Evolutionary conservation across 2,888 invertebrate genomes (phyloP).

Genomic region (Diarsia dahlii): DNA sequence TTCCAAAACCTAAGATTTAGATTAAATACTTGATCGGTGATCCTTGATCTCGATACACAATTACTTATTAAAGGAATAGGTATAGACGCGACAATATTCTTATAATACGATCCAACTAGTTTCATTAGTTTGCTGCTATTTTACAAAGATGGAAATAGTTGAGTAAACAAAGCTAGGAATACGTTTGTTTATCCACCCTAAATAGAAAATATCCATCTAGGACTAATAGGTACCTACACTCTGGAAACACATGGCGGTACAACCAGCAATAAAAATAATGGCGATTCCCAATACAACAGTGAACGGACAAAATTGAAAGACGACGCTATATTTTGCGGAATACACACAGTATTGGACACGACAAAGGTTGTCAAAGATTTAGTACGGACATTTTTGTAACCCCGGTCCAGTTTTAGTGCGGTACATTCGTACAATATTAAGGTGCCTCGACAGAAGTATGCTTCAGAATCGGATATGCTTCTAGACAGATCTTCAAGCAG

Average conservation of each 20-base stretch:
- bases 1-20: conserved; percentile 17
- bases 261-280: conserved; percentile 28
- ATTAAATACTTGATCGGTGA: conserved; percentile 29
- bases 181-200: conserved; percentile 11
- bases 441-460: conserved; percentile 2
- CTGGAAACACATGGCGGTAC: conserved; percentile 13
- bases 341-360: conserved; percentile 41
- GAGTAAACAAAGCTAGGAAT: conserved; percentile 13
- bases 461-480: conserved; percentile 13
- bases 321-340: conserved; percentile 40
- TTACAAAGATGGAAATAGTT: conserved; percentile 20
- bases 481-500: neutral
- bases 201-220: conserved; percentile 19
- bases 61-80: conserved; percentile 9
- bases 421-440: conserved; percentile 53
- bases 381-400: conserved; percentile 41
- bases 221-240: neutral
- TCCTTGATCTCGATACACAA: conserved; percentile 3
- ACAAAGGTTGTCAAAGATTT: conserved; percentile 60
- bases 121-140: conserved; percentile 24
- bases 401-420: conserved; percentile 45
- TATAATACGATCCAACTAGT: conserved; percentile 8
- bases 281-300: conserved; percentile 26
- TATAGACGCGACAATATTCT: conserved; percentile 2
- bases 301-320: conserved; percentile 48